phyloP scores from a whole-genome alignment of 2,888 invertebrate species.

The Nephrocerus scutellatus region DNA sequence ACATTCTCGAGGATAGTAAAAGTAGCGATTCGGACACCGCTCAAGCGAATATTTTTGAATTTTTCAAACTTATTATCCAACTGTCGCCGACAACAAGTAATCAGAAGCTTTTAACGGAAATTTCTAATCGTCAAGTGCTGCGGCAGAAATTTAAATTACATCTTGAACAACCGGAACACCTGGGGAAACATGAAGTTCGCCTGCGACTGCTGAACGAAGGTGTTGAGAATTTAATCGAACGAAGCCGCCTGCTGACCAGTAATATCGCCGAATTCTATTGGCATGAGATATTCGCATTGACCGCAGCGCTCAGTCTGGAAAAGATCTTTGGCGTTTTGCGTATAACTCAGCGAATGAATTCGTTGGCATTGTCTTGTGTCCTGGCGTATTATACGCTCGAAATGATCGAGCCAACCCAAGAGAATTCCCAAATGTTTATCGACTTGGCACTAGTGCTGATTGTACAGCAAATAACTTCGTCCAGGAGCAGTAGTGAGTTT shows the following conservation, averaged over 20 bases:
- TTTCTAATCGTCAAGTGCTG: conserved; percentile 33
- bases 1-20: conserved; percentile 19
- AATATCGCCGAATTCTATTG: conserved; percentile 34
- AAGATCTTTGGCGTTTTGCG: conserved; percentile 33
- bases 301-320: conserved; percentile 30
- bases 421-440: conserved; percentile 33
- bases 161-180: conserved; percentile 23
- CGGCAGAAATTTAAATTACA: conserved; percentile 31
- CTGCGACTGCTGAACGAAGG: conserved; percentile 31
- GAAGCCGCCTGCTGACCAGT: conserved; percentile 26
- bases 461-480: conserved; percentile 36
- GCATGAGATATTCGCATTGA: conserved; percentile 33
- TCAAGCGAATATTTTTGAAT: conserved; percentile 35
- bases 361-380: conserved; percentile 39
- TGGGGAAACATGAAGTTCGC: conserved; percentile 27
- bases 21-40: conserved; percentile 22
- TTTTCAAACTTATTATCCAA: conserved; percentile 35
- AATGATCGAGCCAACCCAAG: conserved; percentile 30
- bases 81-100: conserved; percentile 22
- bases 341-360: conserved; percentile 34
- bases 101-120: conserved; percentile 27
- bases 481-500: conserved; percentile 25
- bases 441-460: conserved; percentile 38
- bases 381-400: conserved; percentile 35
- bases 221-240: conserved; percentile 31